phyloP scores from a whole-genome alignment of 1,140 invertebrate genomes.

The Neodiprion fabricii region DNA sequence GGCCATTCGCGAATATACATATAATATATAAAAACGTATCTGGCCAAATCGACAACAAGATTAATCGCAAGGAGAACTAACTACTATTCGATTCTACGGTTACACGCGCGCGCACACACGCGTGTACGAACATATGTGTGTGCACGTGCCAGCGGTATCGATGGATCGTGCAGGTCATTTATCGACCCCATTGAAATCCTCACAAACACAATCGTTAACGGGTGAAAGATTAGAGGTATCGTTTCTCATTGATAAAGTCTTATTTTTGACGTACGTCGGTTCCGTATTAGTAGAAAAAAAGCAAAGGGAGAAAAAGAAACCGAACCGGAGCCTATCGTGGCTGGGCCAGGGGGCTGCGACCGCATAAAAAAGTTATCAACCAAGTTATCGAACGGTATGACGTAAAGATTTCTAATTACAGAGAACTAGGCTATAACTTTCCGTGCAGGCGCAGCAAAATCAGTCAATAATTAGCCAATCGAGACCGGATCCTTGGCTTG shows the following conservation, averaged over 20 bases:
- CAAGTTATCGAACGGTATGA: background rate
- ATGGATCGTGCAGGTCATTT: background rate
- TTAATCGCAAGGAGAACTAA: background rate
- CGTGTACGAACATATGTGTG: too few species aligned
- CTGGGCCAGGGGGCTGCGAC: background rate
- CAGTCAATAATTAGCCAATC: too few species aligned
- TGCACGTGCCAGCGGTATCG: background rate
- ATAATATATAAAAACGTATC: too few species aligned
- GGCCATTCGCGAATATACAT: too few species aligned
- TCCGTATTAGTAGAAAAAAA: background rate
- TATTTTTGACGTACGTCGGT: background rate
- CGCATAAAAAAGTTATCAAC: background rate
- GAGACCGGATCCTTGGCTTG: background rate
- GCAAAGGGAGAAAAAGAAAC: too few species aligned
- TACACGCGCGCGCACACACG: too few species aligned
- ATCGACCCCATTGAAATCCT: conserved; percentile 1
- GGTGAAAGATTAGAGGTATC: background rate
- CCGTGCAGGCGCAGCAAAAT: too few species aligned
- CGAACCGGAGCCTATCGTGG: background rate
- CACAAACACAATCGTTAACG: background rate
- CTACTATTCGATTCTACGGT: background rate
- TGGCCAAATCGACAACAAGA: too few species aligned
- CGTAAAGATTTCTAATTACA: background rate
- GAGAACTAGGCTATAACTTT: too few species aligned
- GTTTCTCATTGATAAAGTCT: conserved; percentile 2